Evolutionary conservation across 2,888 invertebrate genomes (phyloP).

Genomic region (Thera obeliscata): DNA sequence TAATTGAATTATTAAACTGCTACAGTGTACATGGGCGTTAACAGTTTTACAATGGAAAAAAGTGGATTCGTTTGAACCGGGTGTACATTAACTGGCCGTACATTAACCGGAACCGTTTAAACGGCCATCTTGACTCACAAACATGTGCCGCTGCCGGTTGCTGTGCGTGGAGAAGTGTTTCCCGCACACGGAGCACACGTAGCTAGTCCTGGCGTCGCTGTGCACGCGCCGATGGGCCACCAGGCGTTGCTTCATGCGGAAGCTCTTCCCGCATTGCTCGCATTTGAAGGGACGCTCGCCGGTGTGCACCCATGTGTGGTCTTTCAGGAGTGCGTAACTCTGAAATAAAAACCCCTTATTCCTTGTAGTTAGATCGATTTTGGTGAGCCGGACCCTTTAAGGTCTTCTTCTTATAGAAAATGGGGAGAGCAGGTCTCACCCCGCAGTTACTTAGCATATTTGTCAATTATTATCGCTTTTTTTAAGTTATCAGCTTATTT

Average conservation of each 20-base stretch:
- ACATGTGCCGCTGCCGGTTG: conserved; percentile 74
- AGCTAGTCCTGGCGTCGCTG: conserved; percentile 57
- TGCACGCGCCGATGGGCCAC: conserved; percentile 73
- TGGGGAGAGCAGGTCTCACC: too few species aligned
- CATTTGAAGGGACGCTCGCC: conserved; percentile 77
- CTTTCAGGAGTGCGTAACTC: conserved; percentile 74
- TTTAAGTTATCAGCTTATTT: too few species aligned
- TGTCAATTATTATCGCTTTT: too few species aligned
- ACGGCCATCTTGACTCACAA: conserved; percentile 52
- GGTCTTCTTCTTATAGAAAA: too few species aligned
- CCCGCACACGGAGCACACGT: conserved; percentile 73
- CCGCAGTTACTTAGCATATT: too few species aligned
- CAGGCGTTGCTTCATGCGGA: conserved; percentile 71
- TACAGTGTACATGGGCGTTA: too few species aligned
- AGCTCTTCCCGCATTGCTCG: conserved; percentile 71
- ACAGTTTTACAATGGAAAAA: too few species aligned
- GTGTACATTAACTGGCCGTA: too few species aligned
- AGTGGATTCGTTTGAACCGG: too few species aligned
- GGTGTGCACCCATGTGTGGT: conserved; percentile 77
- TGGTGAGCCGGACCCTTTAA: not conserved
- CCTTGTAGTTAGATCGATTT: not conserved
- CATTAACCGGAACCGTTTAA: too few species aligned
- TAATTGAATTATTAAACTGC: too few species aligned
- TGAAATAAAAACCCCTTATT: conserved; percentile 37
- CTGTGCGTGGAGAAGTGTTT: conserved; percentile 76